Base-by-base conservation (phyloP, 2,888 invertebrate species). In the Phasia obesa region DNA sequence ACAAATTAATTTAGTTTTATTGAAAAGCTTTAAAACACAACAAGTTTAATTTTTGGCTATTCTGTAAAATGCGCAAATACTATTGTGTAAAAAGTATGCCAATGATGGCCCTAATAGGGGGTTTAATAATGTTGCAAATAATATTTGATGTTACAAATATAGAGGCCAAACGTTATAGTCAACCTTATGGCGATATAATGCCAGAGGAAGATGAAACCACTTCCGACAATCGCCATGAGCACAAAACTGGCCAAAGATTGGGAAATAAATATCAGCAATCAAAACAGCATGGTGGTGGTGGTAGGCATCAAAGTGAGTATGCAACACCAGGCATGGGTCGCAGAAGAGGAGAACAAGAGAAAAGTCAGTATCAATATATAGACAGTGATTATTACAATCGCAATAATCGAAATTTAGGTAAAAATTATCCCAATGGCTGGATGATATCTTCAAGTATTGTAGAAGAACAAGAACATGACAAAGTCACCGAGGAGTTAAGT, bases 131-230 rank as follows among this genome's bases (percentile, higher is more conserved):
- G 35, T 9, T n/a, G 15, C 65, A 71, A 31, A 21, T 59, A 0
- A 51, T 47, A 6, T 42, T 38, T 2, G 5, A 17, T 2, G 25
- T 13, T 17, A n/a, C 5, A 11, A 19, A 17, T 1, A 7, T 44
- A n/a, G 65, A 19, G 11, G 79, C 53, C 7, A 59, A 35, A 44
- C 51, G 53, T 9, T 79, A 79, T 51, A 4, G 17, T 6, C 59
- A 71, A 59, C 51, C 79, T 4, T 79, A 57, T 59, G 79, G 79
- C 1, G 73, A 79, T 53, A 73, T 79, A 35, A 0, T 53, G 17
- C 11, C 11, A 9, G 73, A 67, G 15, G 73, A 73, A 19, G 59
- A 53, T n/a, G 65, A 57, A 23, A 65, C 53, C 35, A 35, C 2
- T 19, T 79, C 35, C 35, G 44, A 79, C 44, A 19, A 11, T 17